Conservation (phyloP, 2,113 vertebrate species). For the Microcebus ravelobensis region DNA sequence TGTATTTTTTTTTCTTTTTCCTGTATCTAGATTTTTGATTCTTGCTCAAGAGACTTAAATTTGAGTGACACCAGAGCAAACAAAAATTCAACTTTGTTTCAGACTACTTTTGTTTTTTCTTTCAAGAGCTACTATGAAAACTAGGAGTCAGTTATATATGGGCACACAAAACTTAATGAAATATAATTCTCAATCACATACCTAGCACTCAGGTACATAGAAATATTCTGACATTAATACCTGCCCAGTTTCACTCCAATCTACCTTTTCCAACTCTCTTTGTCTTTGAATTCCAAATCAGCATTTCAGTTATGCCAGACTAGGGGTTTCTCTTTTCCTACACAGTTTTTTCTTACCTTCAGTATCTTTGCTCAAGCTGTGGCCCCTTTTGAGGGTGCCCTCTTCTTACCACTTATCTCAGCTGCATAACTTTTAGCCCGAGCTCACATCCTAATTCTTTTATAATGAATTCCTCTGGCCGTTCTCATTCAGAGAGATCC, state of each 20-base stretch:
- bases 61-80: background rate
- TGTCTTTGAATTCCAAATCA: background rate
- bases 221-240: background rate
- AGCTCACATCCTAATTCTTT: background rate
- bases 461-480: background rate
- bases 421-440: background rate
- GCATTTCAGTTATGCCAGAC: background rate
- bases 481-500: background rate
- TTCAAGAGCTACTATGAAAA: background rate
- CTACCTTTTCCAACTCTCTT: background rate
- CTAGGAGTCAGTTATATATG: background rate
- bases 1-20: background rate
- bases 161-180: background rate
- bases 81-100: background rate
- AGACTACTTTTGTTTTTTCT: background rate
- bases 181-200: background rate
- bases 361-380: background rate
- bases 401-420: background rate
- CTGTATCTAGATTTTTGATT: background rate
- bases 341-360: background rate
- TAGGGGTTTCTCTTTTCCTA: background rate
- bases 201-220: background rate
- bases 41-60: background rate
- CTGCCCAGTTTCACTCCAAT: background rate
- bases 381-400: rapidly evolving